phyloP scores from a whole-genome alignment of 1,140 invertebrate species.

The Listronotus oregonensis region DNA sequence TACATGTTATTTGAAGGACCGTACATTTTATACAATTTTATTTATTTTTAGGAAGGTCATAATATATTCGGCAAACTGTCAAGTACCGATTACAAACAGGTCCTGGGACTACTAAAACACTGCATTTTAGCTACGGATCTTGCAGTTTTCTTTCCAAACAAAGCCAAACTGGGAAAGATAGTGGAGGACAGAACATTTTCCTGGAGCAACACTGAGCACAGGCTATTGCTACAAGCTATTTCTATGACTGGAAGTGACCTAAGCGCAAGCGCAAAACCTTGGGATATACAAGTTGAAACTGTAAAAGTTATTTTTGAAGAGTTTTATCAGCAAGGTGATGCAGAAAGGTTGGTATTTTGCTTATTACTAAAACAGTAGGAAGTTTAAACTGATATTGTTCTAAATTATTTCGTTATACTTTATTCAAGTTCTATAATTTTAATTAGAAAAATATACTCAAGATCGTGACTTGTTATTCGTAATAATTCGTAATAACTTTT shows the following conservation, averaged over 20 bases:
- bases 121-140: slow-evolving; percentile 85
- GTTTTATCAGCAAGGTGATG: slow-evolving; percentile 83
- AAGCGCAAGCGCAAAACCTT: slow-evolving; percentile 81
- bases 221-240: slow-evolving; percentile 71
- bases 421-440: no score
- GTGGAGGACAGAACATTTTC: slow-evolving; percentile 63
- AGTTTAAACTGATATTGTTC: no score
- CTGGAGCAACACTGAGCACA: slow-evolving; percentile 68
- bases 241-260: slow-evolving; percentile 83
- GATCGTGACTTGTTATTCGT: no score
- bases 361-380: no score
- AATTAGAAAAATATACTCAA: no score
- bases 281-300: slow-evolving; percentile 81
- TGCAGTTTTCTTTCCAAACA: slow-evolving; percentile 79
- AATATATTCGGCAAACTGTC: slow-evolving; percentile 79
- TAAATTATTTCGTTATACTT: no score
- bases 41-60: slow-evolving; percentile 68
- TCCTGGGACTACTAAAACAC: slow-evolving; percentile 75
- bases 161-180: slow-evolving; percentile 66
- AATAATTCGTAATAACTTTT: no score
- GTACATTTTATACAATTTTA: no score
- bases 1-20: no score
- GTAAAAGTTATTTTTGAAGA: slow-evolving; percentile 82
- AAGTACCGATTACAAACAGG: slow-evolving; percentile 77
- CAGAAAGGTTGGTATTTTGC: slow-evolving; percentile 60